These are phyloP conservation scores for Andrena chrysosceles DNA, from an alignment of 2,888 invertebrate genomes.

Conservation along the genomic window DNA sequence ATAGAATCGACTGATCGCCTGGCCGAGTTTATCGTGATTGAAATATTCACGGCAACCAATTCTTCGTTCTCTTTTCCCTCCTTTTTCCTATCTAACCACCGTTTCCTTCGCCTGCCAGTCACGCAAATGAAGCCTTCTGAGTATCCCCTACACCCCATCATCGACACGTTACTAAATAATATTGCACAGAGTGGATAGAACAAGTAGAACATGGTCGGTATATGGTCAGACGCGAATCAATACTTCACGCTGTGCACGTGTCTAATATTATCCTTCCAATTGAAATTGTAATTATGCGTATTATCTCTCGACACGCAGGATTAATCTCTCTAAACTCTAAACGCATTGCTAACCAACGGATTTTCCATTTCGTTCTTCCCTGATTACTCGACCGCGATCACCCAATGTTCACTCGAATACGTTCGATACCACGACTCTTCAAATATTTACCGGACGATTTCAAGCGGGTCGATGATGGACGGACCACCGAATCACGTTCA, in stretches of 20 bases:
- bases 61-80: neutral
- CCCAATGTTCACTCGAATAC: neutral
- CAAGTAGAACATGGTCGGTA: neutral
- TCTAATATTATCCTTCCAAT: neutral
- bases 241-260: neutral
- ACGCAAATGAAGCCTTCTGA: neutral
- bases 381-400: neutral
- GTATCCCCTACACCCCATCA: neutral
- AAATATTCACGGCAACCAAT: conserved; percentile 13
- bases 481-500: conserved; percentile 2
- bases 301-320: neutral
- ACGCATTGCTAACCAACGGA: too few relatives aligned
- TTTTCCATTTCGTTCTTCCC: too few relatives aligned
- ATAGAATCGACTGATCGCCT: conserved; percentile 55
- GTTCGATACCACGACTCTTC: neutral
- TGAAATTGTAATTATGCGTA: neutral
- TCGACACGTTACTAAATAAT: conserved; percentile 4
- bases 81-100: neutral
- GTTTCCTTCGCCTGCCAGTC: neutral
- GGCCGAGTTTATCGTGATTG: conserved; percentile 17
- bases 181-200: neutral
- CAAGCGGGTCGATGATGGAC: neutral
- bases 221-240: neutral
- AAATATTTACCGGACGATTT: conserved; percentile 34
- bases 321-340: neutral